Base-by-base conservation (phyloP, 2,113 vertebrate species). In the Upupa epops region DNA sequence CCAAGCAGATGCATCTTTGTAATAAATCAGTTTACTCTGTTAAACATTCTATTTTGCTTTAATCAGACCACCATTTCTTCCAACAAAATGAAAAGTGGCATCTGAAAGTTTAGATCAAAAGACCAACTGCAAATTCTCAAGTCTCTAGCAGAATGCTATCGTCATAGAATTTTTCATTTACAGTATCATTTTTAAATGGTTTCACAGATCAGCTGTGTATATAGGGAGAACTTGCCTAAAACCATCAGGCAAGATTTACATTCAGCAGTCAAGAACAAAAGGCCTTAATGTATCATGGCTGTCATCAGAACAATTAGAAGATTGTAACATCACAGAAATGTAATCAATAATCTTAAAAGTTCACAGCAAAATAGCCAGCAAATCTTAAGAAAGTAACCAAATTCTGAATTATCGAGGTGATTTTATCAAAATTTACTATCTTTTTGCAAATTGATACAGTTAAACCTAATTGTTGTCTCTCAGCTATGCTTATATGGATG, bases 281-380 rank as follows among this genome's bases (percentile, higher is more conserved):
- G 11, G 20, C 61, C 63, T 75, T 70, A 42, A 92, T 66, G 34
- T 48, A 71, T 69, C 86, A 85, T 13, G 59, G 69, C 55, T 92
- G 79, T 74, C 84, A 88, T 58, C 77, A 92, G 78, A 64, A 64
- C 90, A 93, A 87, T 42, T 51, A 91, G 60, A 61, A 76, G 70
- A 82, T 78, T 64, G 45, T 68, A 78, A 56, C 18, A 13, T 55
- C 19, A 36, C 40, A 76, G 19, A 11, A 78, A 75, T 54, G 40
- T 26, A 28, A 85, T 9, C 32, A 36, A 13, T 51, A 55, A 81
- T 37, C 32, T 42, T 52, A 18, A 34, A 80, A 49, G 3, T 40
- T 18, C 56, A 37, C 32, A 13, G 20, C 17, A 4, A 76, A 91
- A 40, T 29, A 34, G 13, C 8, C 37, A 74, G 29, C 12, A 81